phyloP scores from a whole-genome alignment of 2,888 invertebrate species.

The Lasioglossum figueresi region DNA sequence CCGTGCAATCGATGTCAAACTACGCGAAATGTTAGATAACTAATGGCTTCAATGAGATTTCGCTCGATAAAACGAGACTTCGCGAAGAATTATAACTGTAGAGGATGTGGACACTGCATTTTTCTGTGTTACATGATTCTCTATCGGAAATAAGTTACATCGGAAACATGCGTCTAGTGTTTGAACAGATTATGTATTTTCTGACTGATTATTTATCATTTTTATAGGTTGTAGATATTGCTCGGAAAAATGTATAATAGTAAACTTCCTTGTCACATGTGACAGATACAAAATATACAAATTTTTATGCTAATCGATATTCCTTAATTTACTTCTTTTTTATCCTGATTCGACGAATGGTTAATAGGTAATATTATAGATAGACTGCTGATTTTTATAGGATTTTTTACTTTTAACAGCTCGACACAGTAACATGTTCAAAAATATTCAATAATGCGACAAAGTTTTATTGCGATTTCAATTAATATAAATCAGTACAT shows the following conservation, averaged over 20 bases:
- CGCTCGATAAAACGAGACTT: constrained; percentile 25
- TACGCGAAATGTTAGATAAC: constrained; percentile 15
- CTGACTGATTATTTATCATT: not conserved
- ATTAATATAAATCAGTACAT: too few species aligned
- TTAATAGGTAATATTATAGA: not conserved
- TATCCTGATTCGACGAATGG: too few species aligned
- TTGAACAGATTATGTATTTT: not conserved
- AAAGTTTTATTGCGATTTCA: too few species aligned
- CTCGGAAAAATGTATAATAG: not conserved
- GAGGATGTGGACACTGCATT: constrained; percentile 25
- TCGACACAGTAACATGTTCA: not conserved
- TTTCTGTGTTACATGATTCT: not conserved
- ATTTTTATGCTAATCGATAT: not conserved
- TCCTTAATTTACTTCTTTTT: too few species aligned
- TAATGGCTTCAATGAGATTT: constrained; percentile 22
- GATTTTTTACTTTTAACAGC: not conserved
- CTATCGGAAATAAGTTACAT: not conserved
- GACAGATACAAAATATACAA: too few species aligned
- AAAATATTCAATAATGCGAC: too few species aligned
- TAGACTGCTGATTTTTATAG: not conserved
- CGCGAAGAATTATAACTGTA: not conserved
- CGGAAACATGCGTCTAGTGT: not conserved
- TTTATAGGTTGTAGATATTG: not conserved
- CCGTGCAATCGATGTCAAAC: constrained; percentile 7
- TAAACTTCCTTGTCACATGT: not conserved